These are phyloP conservation scores for Bathynomus jamesi DNA, from an alignment of 1,140 invertebrate genomes.

Conservation along the genomic window DNA sequence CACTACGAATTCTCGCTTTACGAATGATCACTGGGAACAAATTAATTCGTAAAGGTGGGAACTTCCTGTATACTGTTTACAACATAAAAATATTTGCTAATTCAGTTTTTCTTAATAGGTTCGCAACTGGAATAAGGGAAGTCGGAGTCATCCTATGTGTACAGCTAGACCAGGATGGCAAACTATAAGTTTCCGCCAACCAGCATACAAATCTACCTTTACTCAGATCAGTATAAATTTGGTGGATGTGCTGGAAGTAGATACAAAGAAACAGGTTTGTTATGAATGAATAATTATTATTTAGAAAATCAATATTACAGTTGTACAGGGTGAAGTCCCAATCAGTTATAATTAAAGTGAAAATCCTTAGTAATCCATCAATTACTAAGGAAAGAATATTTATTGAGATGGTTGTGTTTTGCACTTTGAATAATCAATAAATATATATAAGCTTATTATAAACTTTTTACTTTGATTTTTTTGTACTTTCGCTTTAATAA, in stretches of 20 bases:
- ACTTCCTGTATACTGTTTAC: background rate
- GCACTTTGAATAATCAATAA: too few relatives aligned
- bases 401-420: too few relatives aligned
- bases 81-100: background rate
- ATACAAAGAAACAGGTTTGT: slow-evolving; percentile 47
- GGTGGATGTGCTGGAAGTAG: slow-evolving; percentile 64
- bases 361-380: too few relatives aligned
- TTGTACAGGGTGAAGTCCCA: background rate
- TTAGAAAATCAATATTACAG: background rate
- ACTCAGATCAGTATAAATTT: slow-evolving; percentile 64
- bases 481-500: too few relatives aligned
- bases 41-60: too few relatives aligned
- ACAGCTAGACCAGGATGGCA: slow-evolving; percentile 73
- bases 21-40: too few relatives aligned
- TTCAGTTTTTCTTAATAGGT: slow-evolving; percentile 44
- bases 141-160: slow-evolving; percentile 55
- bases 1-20: too few relatives aligned
- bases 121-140: slow-evolving; percentile 54
- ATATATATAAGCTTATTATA: too few relatives aligned
- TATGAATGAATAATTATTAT: background rate
- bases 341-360: too few relatives aligned
- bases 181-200: slow-evolving; percentile 64
- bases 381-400: too few relatives aligned
- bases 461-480: too few relatives aligned
- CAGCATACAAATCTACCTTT: slow-evolving; percentile 63